These are phyloP conservation scores for Atta colombica DNA, from an alignment of 1,140 invertebrate genomes.

Conservation along the genomic window DNA sequence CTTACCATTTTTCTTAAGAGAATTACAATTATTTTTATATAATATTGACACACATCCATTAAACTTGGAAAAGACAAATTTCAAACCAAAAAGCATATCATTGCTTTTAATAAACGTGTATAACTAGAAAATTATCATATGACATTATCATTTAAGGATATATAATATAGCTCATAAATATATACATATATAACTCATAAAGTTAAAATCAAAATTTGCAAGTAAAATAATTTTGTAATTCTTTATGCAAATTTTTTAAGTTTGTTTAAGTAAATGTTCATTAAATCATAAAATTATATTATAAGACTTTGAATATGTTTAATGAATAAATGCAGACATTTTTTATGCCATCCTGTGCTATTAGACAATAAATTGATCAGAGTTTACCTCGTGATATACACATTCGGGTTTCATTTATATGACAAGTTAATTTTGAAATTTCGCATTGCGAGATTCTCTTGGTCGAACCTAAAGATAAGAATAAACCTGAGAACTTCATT, in stretches of 20 bases:
- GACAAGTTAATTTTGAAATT: conserved; percentile 47
- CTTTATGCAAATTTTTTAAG: background rate
- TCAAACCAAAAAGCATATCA: background rate
- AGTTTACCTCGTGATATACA: background rate
- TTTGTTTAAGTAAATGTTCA: conserved; percentile 9
- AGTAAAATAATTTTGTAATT: conserved; percentile 20
- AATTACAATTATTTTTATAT: too few species aligned
- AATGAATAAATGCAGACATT: background rate
- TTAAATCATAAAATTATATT: background rate
- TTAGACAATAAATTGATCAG: conserved; percentile 13
- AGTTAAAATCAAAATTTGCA: conserved; percentile 25
- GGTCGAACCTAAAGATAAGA: background rate
- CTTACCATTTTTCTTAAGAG: background rate
- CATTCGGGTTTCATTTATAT: conserved; percentile 17
- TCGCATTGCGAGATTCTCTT: conserved; percentile 1
- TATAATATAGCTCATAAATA: background rate
- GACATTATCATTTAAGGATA: background rate
- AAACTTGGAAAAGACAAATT: background rate
- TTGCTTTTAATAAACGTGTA: background rate
- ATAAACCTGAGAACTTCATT: background rate
- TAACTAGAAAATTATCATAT: background rate
- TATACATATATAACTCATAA: background rate
- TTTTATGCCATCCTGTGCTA: background rate
- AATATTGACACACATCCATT: background rate
- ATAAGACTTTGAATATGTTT: background rate